Conservation (phyloP, 1,140 invertebrate species). For the Pseudomyrmex sp. region DNA sequence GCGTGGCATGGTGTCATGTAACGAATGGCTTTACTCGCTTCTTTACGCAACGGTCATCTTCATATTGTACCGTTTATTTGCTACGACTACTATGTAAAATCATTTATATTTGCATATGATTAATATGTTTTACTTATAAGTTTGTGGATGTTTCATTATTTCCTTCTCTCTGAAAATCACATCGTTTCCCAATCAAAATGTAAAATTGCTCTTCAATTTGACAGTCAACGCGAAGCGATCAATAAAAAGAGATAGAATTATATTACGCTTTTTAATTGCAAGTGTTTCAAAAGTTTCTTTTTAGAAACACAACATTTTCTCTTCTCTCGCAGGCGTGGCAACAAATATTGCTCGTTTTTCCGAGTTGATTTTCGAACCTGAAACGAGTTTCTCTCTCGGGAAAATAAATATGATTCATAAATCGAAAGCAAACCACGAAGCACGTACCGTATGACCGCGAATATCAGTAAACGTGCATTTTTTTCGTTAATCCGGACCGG, state of each 20-base stretch:
- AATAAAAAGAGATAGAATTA: no score
- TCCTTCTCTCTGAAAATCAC: background rate
- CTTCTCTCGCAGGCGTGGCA: background rate
- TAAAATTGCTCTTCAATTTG: no score
- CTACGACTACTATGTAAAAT: constrained; percentile 82
- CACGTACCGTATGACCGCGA: background rate
- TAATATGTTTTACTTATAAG: constrained; percentile 84
- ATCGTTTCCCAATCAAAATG: no score
- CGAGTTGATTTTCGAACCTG: constrained; percentile 5
- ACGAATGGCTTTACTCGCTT: constrained; percentile 72
- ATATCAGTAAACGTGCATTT: constrained; percentile 22
- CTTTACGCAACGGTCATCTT: constrained; percentile 78
- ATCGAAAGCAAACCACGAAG: background rate
- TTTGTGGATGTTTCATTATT: background rate
- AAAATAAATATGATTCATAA: constrained; percentile 14
- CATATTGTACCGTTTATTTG: constrained; percentile 82
- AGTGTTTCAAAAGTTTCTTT: background rate
- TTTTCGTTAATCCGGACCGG: background rate
- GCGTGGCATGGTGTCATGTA: constrained; percentile 19
- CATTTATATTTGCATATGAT: constrained; percentile 85
- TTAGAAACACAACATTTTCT: background rate
- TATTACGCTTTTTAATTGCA: background rate
- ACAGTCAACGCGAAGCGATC: no score
- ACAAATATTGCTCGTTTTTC: background rate
- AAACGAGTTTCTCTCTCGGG: constrained; percentile 21